These are phyloP conservation scores for Apogon hyalosoma DNA, from an alignment of 2,797 vertebrate genomes.

Conservation along the genomic window DNA sequence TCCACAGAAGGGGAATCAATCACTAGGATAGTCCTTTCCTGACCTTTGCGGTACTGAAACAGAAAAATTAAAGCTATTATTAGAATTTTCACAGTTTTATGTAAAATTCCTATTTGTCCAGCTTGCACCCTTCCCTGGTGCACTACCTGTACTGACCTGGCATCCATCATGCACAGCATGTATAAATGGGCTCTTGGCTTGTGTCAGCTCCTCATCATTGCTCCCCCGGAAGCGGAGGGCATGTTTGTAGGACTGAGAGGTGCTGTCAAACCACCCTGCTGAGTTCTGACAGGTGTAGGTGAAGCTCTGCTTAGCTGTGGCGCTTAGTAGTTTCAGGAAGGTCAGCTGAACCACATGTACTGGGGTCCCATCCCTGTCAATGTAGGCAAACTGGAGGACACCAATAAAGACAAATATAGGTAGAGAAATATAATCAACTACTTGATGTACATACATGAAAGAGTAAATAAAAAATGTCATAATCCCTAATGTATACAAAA, in stretches of 20 bases:
- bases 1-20: constrained; percentile 87
- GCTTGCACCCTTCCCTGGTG: background rate
- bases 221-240: constrained; percentile 87
- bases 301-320: constrained; percentile 88
- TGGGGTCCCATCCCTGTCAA: constrained; percentile 86
- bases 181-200: constrained; percentile 84
- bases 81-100: constrained; percentile 38
- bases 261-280: constrained; percentile 88
- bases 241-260: constrained; percentile 72
- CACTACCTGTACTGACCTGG: constrained; percentile 81
- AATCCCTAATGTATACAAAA: constrained; percentile 7
- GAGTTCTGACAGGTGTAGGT: constrained; percentile 91
- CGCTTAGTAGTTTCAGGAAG: constrained; percentile 93
- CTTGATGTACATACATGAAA: no score
- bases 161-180: constrained; percentile 88
- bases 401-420: constrained; percentile 2
- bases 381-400: constrained; percentile 89
- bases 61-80: constrained; percentile 52
- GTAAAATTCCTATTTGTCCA: constrained; percentile 31
- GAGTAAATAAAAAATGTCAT: background rate
- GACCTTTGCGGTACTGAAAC: constrained; percentile 86
- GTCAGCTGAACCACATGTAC: constrained; percentile 91
- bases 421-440: no score
- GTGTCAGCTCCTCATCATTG: constrained; percentile 89
- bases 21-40: constrained; percentile 88